Evolutionary conservation across 2,113 vertebrate genomes (phyloP), one percentile per base, ranked within the genome.

Genomic region (Setophaga coronata): DNA sequence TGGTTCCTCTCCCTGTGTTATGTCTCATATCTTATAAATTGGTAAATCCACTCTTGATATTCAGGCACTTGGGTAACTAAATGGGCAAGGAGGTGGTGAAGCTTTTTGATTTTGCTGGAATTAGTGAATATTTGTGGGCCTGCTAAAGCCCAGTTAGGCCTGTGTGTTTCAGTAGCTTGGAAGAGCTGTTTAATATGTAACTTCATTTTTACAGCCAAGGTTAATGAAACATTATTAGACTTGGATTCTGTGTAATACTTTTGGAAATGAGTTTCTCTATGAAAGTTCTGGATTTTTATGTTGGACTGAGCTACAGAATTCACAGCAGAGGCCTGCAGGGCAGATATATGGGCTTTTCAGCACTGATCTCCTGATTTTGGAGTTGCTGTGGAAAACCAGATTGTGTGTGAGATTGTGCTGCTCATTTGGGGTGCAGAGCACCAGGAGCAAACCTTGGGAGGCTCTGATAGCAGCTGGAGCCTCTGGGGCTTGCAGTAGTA

Each of bases 281-380:
- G 36, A 40, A 34, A 69, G 57, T 65, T 79, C 43, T 0, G 2
- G 0, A 1, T 85, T 58, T 65, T 57, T 47, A 19, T 45, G 16
- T 77, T 73, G 29, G 74, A 6, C 83, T 43, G 76, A 77, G 56
- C 17, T 56, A 18, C 33, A n/a, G 62, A 36, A 54, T 45, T 40
- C 40, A 36, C 62, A 82, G 10, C 18, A 33, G 84, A 85, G 74
- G 54, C 87, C 78, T 73, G 47, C 36, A 77, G 67, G 54, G 56
- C 69, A 73, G 79, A 9, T 47, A 6, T 21, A 31, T 14, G 45
- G 6, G 16, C 47, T 70, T 20, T 70, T 67, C 23, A 21, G 0
- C 6, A 2, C 16, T 40, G 8, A 1, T 48, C 38, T 64, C 28
- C 43, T 60, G 83, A 9, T 48, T 94, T 67, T 60, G n/a, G 56